A percentile compares a stretch with the other conserved stretches of the same genome.
These are phyloP conservation scores for Phytoseiulus persimilis DNA, from an alignment of 2,888 invertebrate species.

Conservation along the genomic window DNA sequence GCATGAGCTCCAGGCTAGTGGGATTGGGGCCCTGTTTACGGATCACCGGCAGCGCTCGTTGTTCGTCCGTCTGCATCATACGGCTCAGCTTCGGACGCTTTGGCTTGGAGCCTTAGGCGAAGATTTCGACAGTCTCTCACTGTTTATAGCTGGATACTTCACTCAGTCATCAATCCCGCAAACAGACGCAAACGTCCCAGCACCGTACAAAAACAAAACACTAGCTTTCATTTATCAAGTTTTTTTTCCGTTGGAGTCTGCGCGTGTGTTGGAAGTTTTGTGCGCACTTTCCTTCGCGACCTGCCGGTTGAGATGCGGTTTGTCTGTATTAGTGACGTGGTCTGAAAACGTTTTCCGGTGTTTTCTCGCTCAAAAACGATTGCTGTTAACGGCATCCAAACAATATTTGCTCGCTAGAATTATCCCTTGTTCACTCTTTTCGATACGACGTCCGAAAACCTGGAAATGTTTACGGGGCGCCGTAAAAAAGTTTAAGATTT, in stretches of 20 bases:
- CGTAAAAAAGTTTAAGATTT: not conserved
- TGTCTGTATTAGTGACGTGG: not conserved
- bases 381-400: not conserved
- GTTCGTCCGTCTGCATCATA: too few species aligned
- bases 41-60: too few species aligned
- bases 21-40: too few species aligned
- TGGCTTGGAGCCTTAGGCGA: not conserved
- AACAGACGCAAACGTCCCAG: not conserved
- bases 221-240: not conserved
- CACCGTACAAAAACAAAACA: not conserved
- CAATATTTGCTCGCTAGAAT: not conserved
- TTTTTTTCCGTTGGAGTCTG: not conserved
- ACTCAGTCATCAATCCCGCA: not conserved
- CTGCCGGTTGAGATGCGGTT: not conserved
- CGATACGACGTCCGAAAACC: not conserved
- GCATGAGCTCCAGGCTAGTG: too few species aligned
- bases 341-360: not conserved
- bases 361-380: not conserved
- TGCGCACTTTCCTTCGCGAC: not conserved
- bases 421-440: not conserved
- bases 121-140: not conserved
- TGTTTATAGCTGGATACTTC: not conserved
- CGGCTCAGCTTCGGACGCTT: not conserved
- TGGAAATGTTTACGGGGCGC: not conserved
- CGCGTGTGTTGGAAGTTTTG: not conserved